Evolutionary conservation across 2,797 vertebrate species (phyloP).

Genomic region (Onychomys arenicola): DNA sequence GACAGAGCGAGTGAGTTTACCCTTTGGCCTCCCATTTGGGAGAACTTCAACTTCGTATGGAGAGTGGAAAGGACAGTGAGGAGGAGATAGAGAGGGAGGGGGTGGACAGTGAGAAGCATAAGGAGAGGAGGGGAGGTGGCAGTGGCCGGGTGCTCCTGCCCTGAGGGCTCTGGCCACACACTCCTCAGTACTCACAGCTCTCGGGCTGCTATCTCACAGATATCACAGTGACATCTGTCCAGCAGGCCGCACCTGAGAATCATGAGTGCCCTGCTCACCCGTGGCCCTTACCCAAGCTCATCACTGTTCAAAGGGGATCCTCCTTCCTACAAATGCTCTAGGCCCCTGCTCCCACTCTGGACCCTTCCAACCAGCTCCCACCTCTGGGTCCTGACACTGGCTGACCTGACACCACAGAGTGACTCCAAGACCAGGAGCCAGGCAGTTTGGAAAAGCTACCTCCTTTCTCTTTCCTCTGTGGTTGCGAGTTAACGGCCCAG

Average conservation of each 20-base stretch:
- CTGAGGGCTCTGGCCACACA: neutral
- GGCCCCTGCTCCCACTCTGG: neutral
- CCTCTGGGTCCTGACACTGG: neutral
- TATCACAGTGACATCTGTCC: neutral
- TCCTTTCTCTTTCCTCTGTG: constrained; percentile 73
- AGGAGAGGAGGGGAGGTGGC: accelerated
- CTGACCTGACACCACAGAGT: neutral
- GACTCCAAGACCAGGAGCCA: neutral
- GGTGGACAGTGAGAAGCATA: too few species aligned
- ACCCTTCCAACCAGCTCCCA: neutral
- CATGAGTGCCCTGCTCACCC: neutral
- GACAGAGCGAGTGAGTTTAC: neutral
- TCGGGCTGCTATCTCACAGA: neutral
- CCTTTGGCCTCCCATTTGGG: neutral
- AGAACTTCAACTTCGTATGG: neutral
- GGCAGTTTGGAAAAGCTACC: constrained; percentile 61
- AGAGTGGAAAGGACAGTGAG: neutral
- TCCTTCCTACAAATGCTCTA: neutral
- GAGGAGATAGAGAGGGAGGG: too few species aligned
- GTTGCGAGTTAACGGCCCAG: constrained; percentile 86
- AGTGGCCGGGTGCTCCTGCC: neutral
- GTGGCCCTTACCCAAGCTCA: neutral
- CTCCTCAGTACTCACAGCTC: neutral
- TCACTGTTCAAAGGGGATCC: neutral
- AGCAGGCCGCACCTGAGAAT: neutral